Conservation (phyloP, 2,888 invertebrate species). For the Onthophagus sagittarius region DNA sequence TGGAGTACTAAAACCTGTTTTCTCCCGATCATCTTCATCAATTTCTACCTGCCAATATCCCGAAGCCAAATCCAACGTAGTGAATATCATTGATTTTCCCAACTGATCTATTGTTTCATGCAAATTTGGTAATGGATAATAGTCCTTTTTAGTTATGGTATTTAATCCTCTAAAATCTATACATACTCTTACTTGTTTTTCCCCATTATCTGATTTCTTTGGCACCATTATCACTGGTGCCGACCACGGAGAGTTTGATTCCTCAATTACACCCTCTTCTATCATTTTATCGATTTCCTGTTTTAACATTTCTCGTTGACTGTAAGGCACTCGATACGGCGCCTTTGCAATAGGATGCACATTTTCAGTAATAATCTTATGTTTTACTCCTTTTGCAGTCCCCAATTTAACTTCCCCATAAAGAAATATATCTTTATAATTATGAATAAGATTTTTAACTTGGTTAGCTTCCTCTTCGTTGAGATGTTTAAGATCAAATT, state of each 20-base stretch:
- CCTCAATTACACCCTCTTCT: not conserved
- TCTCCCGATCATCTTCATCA: no score
- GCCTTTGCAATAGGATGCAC: not conserved
- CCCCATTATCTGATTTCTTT: not conserved
- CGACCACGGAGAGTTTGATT: conserved; percentile 5
- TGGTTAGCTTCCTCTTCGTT: no score
- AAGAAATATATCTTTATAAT: not conserved
- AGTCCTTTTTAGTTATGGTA: conserved; percentile 12
- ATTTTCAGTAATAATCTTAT: not conserved
- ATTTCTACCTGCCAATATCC: no score
- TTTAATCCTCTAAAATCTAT: conserved; percentile 7
- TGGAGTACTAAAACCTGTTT: no score
- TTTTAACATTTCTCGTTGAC: not conserved
- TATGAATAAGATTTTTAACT: not conserved
- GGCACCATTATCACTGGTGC: conserved; percentile 4
- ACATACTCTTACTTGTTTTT: conserved; percentile 14
- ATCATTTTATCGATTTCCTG: conserved; percentile 7
- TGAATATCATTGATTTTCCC: no score
- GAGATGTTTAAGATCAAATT: no score
- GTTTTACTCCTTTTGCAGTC: conserved; percentile 3
- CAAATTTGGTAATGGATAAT: conserved; percentile 9
- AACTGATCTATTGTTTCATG: conserved; percentile 6
- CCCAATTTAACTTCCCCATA: not conserved
- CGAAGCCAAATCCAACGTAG: no score
- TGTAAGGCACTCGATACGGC: not conserved